Evolutionary conservation across 2,888 invertebrate genomes (phyloP), one percentile per base, ranked within the genome.

Genomic region (Trachelus tabidus): DNA sequence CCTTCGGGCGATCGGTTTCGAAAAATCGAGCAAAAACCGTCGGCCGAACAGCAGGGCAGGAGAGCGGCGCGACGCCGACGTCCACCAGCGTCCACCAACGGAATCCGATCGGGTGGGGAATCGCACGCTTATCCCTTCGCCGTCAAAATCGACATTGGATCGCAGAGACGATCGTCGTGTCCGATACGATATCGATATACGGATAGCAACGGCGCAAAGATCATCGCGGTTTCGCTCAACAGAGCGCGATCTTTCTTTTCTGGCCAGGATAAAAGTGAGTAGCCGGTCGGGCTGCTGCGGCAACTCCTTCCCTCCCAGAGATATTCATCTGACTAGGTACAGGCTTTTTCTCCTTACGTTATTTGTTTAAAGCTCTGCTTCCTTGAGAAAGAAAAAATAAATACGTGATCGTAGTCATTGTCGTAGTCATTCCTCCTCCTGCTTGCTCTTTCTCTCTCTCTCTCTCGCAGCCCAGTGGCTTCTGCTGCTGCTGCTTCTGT

Each of bases 1-100:
- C 80, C 85, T 81, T 81, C 78, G 83, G 76, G 81, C 81, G 84
- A 84, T 85, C 84, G 82, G 81, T 84, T 86, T 86, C 83, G 87
- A 87, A 85, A 87, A 85, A 85, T 85, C 77, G 79, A 71, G 80
- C 77, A 85, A 86, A 85, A 87, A 86, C 56, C 2, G 0, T 9
- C 23, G 56, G 71, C 4, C 33, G 71, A 31, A 34, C 31, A 2
- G 34, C 31, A 12, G 35, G 35, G 35, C 35, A 71, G 34, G 71
- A 71, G 71, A 34, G 71, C 33, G 31, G 56, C 56, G 71, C 31
- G 71, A 71, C 71, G 71, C 71, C 31, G 71, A 71, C 12, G 71
- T 30, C 9, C 37, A 37, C 4, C 12, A 3, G 37, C 15, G 40
- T 40, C 23, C 40, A 15, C 15, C 40, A 15, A 6, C 40, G 40